These are phyloP conservation scores for Cyclina sinensis DNA, from an alignment of 1,140 invertebrate species.

Conservation along the genomic window DNA sequence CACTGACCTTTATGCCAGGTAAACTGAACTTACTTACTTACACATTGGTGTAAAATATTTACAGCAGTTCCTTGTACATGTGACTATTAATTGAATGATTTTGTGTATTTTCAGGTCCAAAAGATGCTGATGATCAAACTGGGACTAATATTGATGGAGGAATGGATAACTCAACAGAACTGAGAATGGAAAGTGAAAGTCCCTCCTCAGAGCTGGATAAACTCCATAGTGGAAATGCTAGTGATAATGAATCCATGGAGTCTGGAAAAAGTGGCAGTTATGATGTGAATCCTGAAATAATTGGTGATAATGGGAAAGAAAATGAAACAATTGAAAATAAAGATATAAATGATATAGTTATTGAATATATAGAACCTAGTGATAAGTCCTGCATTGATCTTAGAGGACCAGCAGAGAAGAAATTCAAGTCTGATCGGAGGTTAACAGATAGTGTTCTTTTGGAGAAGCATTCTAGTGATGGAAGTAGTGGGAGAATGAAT, in stretches of 20 bases:
- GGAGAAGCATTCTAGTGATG: constrained; percentile 34
- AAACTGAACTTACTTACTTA: too few relatives aligned
- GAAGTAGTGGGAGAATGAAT: constrained; percentile 38
- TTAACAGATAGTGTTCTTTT: constrained; percentile 62
- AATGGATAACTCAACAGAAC: constrained; percentile 32
- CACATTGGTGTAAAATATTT: too few relatives aligned
- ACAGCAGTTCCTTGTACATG: too few relatives aligned
- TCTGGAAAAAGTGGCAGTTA: constrained; percentile 47
- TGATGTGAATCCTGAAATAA: constrained; percentile 50
- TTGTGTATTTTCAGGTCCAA: constrained; percentile 34
- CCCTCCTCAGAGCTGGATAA: constrained; percentile 56
- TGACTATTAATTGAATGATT: not conserved
- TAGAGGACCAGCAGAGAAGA: constrained; percentile 23
- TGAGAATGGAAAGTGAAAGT: constrained; percentile 61
- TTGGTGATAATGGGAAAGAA: not conserved
- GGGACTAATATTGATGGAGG: constrained; percentile 45
- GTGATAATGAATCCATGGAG: constrained; percentile 55
- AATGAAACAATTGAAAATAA: not conserved
- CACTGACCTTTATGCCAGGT: too few relatives aligned
- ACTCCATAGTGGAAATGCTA: constrained; percentile 17
- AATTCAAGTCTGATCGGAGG: constrained; percentile 44
- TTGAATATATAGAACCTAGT: not conserved
- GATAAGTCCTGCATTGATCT: constrained; percentile 13
- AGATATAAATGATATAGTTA: not conserved
- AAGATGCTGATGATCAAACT: constrained; percentile 22